Percentiles rank a stretch among this genome's conserved stretches.
Evolutionary conservation across 1,140 invertebrate species (phyloP).

Genomic region (Charaxes varanes): DNA sequence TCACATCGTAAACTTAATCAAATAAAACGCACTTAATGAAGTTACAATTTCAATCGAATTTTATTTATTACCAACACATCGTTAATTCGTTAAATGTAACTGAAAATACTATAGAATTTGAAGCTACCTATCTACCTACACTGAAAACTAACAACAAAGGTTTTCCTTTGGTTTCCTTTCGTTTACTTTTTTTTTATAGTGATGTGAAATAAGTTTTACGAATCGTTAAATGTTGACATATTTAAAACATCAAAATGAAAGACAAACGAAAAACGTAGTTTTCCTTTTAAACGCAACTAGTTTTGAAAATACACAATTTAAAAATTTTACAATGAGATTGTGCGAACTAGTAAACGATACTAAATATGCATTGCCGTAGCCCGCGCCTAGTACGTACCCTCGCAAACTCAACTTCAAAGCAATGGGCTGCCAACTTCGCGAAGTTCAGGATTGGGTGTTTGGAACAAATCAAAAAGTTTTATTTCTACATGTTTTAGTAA

Average conservation of each 20-base stretch:
- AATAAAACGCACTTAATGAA: conserved; percentile 13
- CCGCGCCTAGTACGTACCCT: conserved; percentile 11
- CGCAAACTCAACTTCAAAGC: too few species aligned
- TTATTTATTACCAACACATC: conserved; percentile 10
- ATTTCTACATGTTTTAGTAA: conserved; percentile 26
- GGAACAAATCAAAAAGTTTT: conserved; percentile 30
- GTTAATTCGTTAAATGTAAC: conserved; percentile 1
- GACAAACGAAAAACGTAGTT: too few species aligned
- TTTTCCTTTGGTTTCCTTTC: conserved; percentile 22
- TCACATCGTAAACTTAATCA: conserved; percentile 47
- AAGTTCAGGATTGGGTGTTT: conserved; percentile 12
- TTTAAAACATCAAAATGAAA: background rate
- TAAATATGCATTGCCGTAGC: background rate
- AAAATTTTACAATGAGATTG: background rate
- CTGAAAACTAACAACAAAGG: conserved; percentile 38
- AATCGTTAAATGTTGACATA: conserved; percentile 6
- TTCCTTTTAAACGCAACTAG: too few species aligned
- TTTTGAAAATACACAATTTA: background rate
- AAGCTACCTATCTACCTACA: conserved; percentile 18
- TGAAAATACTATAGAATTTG: conserved; percentile 9
- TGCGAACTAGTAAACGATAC: background rate
- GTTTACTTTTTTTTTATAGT: conserved; percentile 19
- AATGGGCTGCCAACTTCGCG: conserved; percentile 9
- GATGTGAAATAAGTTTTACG: conserved; percentile 3
- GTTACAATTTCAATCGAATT: conserved; percentile 7